Evolutionary conservation across 2,113 vertebrate genomes (phyloP).

Genomic region (Salvelinus fontinalis): DNA sequence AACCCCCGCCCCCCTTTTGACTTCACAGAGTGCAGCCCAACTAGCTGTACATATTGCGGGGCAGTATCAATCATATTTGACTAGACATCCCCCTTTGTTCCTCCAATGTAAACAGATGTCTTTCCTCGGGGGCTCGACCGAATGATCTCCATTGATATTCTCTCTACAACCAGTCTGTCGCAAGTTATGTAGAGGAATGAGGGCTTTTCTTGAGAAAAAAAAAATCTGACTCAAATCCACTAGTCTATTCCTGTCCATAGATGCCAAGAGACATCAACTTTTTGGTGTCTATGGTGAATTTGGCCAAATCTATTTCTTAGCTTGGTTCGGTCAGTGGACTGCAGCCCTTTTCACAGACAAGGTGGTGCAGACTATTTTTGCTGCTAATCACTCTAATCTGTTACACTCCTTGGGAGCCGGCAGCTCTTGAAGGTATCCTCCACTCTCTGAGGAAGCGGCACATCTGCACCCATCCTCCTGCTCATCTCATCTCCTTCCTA

Average conservation of each 20-base stretch:
- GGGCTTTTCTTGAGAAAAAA: slow-evolving; percentile 15
- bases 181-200: slow-evolving; percentile 29
- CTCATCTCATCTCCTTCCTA: not conserved
- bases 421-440: slow-evolving; percentile 6
- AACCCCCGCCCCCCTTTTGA: slow-evolving; percentile 28
- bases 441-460: slow-evolving; percentile 1
- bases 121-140: slow-evolving; percentile 29
- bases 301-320: slow-evolving; percentile 16
- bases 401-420: slow-evolving; percentile 66
- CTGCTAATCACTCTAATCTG: slow-evolving; percentile 72
- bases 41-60: slow-evolving; percentile 37
- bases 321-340: slow-evolving; percentile 17
- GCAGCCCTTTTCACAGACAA: slow-evolving; percentile 6
- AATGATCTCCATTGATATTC: slow-evolving; percentile 27
- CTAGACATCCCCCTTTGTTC: slow-evolving; percentile 44
- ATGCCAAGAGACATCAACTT: not conserved
- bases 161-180: slow-evolving; percentile 20
- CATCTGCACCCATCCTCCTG: not conserved
- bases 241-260: not conserved
- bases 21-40: slow-evolving; percentile 21
- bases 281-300: slow-evolving; percentile 5
- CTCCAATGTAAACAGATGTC: slow-evolving; percentile 60
- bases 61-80: slow-evolving; percentile 53
- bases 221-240: not conserved
- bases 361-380: slow-evolving; percentile 64